Evolutionary conservation across 37 sponge, comb jelly and placozoan species (phyloP).

Genomic region (Spongia lamella): DNA sequence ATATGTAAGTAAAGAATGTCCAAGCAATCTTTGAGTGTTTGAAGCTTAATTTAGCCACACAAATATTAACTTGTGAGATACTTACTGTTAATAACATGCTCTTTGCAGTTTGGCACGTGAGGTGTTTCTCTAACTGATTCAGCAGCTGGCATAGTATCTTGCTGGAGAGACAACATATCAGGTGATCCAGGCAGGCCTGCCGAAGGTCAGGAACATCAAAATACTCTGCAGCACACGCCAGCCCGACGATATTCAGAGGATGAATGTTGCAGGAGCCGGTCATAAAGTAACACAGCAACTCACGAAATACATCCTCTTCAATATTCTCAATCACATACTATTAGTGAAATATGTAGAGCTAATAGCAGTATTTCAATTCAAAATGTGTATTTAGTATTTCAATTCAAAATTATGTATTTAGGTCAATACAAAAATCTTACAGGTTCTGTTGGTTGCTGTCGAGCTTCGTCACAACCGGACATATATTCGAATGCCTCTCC

Average conservation of each 20-base stretch:
- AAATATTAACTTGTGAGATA: too few species aligned
- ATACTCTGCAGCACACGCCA: constrained; percentile 82
- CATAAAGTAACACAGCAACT: constrained; percentile 74
- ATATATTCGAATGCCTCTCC: too few species aligned
- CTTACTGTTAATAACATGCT: constrained; percentile 64
- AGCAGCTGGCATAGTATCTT: constrained; percentile 64
- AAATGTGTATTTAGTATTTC: too few species aligned
- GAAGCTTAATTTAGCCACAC: too few species aligned
- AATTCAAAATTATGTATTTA: too few species aligned
- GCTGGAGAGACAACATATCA: constrained; percentile 56
- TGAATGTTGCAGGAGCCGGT: constrained; percentile 74
- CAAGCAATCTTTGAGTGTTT: too few species aligned
- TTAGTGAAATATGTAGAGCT: too few species aligned
- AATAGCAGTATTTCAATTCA: too few species aligned
- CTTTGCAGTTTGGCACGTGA: constrained; percentile 71
- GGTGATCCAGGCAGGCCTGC: constrained; percentile 78
- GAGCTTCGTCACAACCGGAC: too few species aligned
- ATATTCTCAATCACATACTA: constrained; percentile 55
- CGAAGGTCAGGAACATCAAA: constrained; percentile 77
- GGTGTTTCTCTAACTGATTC: constrained; percentile 69
- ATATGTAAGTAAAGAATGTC: too few species aligned
- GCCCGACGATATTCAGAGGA: constrained; percentile 66
- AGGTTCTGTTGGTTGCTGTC: too few species aligned
- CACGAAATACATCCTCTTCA: constrained; percentile 59
- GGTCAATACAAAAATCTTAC: too few species aligned